Conservation (phyloP, 2,113 vertebrate species). For the Apus apus region DNA sequence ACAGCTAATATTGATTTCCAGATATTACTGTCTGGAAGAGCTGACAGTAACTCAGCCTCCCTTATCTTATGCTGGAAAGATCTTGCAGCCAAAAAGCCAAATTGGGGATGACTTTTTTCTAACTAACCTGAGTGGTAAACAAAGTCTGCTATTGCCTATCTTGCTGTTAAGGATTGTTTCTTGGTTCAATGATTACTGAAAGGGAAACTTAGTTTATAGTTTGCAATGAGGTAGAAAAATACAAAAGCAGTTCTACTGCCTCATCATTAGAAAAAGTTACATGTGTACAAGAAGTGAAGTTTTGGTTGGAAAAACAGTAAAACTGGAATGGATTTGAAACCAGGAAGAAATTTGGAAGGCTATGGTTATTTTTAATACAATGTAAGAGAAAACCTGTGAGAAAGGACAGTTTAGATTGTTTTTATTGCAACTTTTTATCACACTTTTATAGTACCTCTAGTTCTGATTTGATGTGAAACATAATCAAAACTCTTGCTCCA, state of each 20-base stretch:
- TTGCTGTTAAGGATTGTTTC: neutral
- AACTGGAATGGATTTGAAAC: neutral
- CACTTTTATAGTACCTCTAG: neutral
- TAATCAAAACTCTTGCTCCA: neutral
- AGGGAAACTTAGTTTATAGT: neutral
- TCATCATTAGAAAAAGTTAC: neutral
- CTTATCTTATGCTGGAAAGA: neutral
- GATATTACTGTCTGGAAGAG: neutral
- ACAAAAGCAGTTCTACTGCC: neutral
- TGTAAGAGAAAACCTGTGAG: neutral
- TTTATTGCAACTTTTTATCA: neutral
- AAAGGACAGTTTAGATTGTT: neutral
- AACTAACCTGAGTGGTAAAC: neutral
- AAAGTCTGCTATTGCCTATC: neutral
- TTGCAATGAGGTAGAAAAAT: neutral
- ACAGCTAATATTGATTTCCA: neutral
- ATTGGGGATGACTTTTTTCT: neutral
- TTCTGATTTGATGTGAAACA: neutral
- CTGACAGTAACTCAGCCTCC: neutral
- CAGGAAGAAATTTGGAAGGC: neutral
- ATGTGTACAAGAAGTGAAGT: fast-evolving
- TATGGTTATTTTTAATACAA: neutral
- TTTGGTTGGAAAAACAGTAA: neutral
- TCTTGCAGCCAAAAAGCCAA: neutral
- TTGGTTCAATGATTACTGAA: neutral